These are phyloP conservation scores for Chondrosia reniformis DNA, from an alignment of 37 sponge, comb jelly and placozoan species.

Conservation along the genomic window DNA sequence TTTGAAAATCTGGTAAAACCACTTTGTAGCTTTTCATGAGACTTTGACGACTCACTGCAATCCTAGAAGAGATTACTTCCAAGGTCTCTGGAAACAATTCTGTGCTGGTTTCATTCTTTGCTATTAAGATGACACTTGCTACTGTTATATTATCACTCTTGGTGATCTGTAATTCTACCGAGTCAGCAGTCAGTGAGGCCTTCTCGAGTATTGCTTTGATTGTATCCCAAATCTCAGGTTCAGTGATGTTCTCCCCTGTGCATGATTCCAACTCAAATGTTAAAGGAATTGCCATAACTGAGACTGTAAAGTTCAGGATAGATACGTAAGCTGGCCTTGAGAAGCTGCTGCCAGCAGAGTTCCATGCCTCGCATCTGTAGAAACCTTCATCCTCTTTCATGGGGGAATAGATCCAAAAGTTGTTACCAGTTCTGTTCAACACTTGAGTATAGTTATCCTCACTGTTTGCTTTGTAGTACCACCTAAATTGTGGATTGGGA, in stretches of 20 bases:
- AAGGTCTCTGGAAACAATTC: constrained; percentile 4
- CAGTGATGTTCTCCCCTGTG: neutral
- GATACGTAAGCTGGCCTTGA: neutral
- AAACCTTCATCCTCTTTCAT: neutral
- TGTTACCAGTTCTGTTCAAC: neutral
- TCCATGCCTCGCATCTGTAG: constrained; percentile 25
- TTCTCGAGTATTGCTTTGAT: neutral
- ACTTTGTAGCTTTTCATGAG: neutral
- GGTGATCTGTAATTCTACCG: neutral
- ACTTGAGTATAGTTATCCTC: neutral
- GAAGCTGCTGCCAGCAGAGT: constrained; percentile 1
- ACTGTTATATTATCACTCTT: neutral
- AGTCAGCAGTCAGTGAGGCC: neutral
- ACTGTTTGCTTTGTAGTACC: neutral
- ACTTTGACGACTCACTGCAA: neutral
- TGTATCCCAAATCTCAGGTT: neutral
- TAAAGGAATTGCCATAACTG: constrained; percentile 6
- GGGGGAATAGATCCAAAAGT: neutral
- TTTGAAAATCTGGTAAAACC: neutral
- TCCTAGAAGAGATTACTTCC: neutral
- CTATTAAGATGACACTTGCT: neutral
- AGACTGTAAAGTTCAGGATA: neutral
- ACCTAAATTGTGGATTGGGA: constrained; percentile 12
- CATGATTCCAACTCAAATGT: neutral
- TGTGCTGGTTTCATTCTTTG: neutral